Evolutionary conservation across 2,113 vertebrate species (phyloP).

Genomic region (Psilopsiagon aurifrons): DNA sequence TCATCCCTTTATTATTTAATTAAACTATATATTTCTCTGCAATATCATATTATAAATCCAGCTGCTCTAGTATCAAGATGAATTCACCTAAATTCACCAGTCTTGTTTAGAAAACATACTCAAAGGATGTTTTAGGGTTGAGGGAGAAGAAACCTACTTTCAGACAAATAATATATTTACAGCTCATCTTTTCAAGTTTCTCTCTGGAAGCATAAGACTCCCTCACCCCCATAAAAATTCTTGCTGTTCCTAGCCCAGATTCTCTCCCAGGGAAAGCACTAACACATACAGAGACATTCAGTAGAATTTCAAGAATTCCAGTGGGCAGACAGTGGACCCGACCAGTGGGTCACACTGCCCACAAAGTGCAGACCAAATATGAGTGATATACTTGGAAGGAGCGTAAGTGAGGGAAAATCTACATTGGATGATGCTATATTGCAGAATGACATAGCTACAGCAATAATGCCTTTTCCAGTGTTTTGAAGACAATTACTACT

Average conservation of each 20-base stretch:
- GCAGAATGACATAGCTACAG: not conserved
- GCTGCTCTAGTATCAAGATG: not conserved
- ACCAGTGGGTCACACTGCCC: not conserved
- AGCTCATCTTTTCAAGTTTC: not conserved
- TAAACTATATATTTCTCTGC: not conserved
- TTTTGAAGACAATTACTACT: not conserved
- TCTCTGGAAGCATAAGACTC: not conserved
- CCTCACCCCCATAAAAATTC: not conserved
- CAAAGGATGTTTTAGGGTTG: not conserved
- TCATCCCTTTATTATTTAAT: not conserved
- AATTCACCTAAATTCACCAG: not conserved
- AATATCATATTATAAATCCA: not conserved
- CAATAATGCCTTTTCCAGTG: not conserved
- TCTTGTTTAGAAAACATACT: not conserved
- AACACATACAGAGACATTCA: rapidly evolving
- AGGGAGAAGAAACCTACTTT: not conserved
- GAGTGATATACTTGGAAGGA: not conserved
- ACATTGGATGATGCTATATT: not conserved
- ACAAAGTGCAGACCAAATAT: not conserved
- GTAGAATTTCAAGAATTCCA: not conserved
- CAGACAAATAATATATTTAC: not conserved
- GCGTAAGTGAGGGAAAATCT: not conserved
- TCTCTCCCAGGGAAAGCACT: not conserved
- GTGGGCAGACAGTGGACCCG: not conserved
- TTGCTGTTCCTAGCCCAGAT: not conserved